Percentiles rank a stretch among this genome's conserved stretches.
phyloP scores from a whole-genome alignment of 2,797 vertebrate species.

The Tragopan temminckii region DNA sequence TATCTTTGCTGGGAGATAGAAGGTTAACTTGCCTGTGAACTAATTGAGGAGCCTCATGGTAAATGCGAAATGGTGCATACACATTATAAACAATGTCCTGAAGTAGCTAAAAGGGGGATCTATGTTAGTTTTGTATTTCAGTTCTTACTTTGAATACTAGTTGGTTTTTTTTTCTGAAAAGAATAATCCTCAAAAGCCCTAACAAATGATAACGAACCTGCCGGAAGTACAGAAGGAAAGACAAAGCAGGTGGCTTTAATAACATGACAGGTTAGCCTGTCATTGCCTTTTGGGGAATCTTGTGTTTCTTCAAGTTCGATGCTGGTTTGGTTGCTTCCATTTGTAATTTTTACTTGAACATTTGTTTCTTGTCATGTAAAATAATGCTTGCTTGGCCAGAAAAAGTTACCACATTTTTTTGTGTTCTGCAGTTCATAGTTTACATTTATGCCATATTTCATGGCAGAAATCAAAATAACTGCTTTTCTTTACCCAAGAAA shows the following conservation, averaged over 20 bases:
- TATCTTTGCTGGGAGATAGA: constrained; percentile 82
- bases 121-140: constrained; percentile 66
- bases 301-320: neutral
- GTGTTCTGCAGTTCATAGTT: constrained; percentile 65
- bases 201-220: constrained; percentile 42
- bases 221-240: constrained; percentile 47
- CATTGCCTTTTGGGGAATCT: neutral
- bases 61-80: constrained; percentile 74
- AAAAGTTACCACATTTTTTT: constrained; percentile 57
- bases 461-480: constrained; percentile 60
- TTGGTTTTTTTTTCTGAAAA: constrained; percentile 31
- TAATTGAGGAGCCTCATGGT: constrained; percentile 83
- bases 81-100: constrained; percentile 67
- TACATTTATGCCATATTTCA: constrained; percentile 14
- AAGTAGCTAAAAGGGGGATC: constrained; percentile 70
- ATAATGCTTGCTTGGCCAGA: constrained; percentile 22
- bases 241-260: constrained; percentile 31
- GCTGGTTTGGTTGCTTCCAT: neutral
- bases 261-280: neutral
- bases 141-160: constrained; percentile 46
- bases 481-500: constrained; percentile 35
- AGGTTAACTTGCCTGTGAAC: constrained; percentile 83
- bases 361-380: constrained; percentile 47
- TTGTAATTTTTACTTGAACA: constrained; percentile 20
- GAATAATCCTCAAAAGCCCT: neutral